These are phyloP conservation scores for Vollenhovia emeryi DNA, from an alignment of 1,140 invertebrate species.

Conservation along the genomic window DNA sequence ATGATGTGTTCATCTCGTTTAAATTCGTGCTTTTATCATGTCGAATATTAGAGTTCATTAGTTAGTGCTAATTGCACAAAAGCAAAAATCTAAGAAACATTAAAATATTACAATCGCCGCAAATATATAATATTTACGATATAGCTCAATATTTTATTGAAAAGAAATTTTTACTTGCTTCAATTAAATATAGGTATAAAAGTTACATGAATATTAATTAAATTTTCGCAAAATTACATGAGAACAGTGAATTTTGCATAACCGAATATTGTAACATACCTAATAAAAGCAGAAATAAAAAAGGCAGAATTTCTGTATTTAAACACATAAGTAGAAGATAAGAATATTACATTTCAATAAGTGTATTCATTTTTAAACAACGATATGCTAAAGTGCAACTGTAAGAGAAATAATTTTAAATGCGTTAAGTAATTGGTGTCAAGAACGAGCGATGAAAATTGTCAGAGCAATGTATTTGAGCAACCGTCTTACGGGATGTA, in stretches of 20 bases:
- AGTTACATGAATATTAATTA: slow-evolving; percentile 6
- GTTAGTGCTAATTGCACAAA: not conserved
- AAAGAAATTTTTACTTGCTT: not conserved
- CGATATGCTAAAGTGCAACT: not conserved
- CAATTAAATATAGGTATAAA: slow-evolving; percentile 10
- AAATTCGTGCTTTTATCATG: not conserved
- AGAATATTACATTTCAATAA: not conserved
- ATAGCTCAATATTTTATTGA: not conserved
- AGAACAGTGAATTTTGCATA: not conserved
- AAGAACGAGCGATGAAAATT: slow-evolving; percentile 56
- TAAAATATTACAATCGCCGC: not conserved
- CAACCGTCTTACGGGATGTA: slow-evolving; percentile 72
- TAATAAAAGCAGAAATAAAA: not conserved
- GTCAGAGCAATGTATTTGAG: slow-evolving; percentile 65
- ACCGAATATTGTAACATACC: not conserved
- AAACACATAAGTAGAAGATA: not conserved
- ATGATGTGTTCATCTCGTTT: slow-evolving; percentile 10
- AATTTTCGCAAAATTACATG: not conserved
- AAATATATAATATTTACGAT: slow-evolving; percentile 7
- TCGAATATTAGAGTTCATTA: not conserved
- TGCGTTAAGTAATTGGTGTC: slow-evolving; percentile 62
- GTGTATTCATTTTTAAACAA: not conserved
- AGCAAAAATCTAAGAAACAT: not conserved
- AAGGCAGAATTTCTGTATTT: not conserved
- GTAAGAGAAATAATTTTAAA: slow-evolving; percentile 35